Evolutionary conservation across 2,113 vertebrate genomes (phyloP).

Genomic region (Oncorhynchus nerka): DNA sequence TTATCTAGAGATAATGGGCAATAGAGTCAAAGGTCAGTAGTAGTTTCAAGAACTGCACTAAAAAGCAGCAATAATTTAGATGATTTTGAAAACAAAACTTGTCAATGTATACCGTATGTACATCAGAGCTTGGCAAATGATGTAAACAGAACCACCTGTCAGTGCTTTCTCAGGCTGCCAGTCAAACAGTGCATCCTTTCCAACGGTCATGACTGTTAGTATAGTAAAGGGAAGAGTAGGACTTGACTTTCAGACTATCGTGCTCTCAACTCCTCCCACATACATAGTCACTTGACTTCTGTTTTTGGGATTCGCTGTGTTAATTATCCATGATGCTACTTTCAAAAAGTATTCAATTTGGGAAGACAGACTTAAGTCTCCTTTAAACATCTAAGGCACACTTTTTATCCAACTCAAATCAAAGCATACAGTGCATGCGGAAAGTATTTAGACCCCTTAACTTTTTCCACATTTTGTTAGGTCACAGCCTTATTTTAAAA

Average conservation of each 20-base stretch:
- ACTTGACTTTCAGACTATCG: too few species aligned
- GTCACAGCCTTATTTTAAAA: too few species aligned
- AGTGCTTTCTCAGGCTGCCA: background rate
- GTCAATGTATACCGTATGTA: background rate
- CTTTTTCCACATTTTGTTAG: too few species aligned
- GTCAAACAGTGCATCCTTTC: background rate
- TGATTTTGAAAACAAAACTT: background rate
- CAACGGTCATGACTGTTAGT: background rate
- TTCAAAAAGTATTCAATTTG: background rate
- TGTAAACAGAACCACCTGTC: background rate
- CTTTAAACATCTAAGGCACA: constrained; percentile 20
- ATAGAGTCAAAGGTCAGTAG: background rate
- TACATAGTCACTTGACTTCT: background rate
- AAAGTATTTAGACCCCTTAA: too few species aligned
- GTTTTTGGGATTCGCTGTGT: background rate
- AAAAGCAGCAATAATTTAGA: background rate
- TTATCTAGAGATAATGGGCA: background rate
- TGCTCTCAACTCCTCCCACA: background rate
- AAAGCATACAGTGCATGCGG: background rate
- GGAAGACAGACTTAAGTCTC: background rate
- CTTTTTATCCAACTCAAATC: background rate
- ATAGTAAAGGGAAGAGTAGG: background rate
- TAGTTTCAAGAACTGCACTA: background rate
- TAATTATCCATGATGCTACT: background rate
- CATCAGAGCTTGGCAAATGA: background rate